These are phyloP conservation scores for Uropsilus gracilis DNA, from an alignment of 2,113 vertebrate species.

Conservation along the genomic window DNA sequence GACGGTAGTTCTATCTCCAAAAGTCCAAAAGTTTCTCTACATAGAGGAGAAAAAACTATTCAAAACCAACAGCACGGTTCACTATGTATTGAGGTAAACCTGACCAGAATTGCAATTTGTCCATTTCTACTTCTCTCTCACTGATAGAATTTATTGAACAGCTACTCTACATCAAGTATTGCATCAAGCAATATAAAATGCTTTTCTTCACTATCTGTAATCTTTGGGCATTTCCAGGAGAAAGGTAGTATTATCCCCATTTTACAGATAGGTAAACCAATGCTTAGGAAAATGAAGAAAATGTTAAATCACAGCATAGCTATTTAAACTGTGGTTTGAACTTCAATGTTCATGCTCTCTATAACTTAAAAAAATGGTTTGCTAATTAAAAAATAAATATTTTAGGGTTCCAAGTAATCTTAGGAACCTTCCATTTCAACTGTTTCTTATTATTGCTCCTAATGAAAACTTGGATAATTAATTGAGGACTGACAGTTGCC, in stretches of 20 bases:
- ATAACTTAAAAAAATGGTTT: constrained; percentile 24
- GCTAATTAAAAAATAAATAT: constrained; percentile 48
- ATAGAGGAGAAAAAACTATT: not conserved
- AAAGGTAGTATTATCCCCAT: not conserved
- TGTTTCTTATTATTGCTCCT: constrained; percentile 67
- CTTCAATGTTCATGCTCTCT: not conserved
- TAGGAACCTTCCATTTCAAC: constrained; percentile 48
- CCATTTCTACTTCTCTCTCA: not conserved
- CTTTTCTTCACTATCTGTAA: not conserved
- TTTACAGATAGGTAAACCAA: constrained; percentile 11
- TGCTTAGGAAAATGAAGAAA: not conserved
- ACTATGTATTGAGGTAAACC: not conserved
- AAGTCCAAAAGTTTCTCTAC: not conserved
- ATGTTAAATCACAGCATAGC: not conserved
- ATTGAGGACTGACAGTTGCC: constrained; percentile 50
- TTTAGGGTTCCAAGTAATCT: constrained; percentile 51
- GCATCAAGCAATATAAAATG: not conserved
- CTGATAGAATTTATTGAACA: not conserved
- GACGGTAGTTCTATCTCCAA: not conserved
- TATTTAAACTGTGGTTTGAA: not conserved
- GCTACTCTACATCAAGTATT: not conserved
- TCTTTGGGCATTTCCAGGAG: not conserved
- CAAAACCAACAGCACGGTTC: not conserved
- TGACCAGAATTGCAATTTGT: not conserved
- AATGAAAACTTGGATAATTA: constrained; percentile 74